phyloP scores from a whole-genome alignment of 2,113 vertebrate species.

The Donacobius atricapilla region DNA sequence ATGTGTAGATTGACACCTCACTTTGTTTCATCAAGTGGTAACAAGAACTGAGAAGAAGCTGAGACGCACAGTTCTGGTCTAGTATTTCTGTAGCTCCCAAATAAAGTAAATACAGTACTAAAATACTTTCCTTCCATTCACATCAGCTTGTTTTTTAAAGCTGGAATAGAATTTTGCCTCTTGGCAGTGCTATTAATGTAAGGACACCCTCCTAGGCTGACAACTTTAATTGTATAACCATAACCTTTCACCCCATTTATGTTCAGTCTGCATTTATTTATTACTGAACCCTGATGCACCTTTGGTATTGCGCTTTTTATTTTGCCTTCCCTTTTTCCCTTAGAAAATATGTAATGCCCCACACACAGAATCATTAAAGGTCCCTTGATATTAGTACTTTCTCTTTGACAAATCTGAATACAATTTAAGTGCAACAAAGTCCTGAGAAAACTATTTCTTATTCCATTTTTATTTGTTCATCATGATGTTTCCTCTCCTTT shows the following conservation, averaged over 20 bases:
- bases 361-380: not conserved
- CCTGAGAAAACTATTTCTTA: not conserved
- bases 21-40: not conserved
- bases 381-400: not conserved
- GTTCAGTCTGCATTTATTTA: slow-evolving; percentile 31
- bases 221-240: slow-evolving; percentile 27
- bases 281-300: not conserved
- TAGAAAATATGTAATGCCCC: not conserved
- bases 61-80: not conserved
- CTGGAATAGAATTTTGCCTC: not conserved
- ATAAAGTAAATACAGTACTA: not conserved
- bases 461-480: not conserved
- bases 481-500: not conserved
- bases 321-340: not conserved
- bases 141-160: not conserved
- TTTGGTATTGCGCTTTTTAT: not conserved
- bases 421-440: not conserved
- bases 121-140: not conserved
- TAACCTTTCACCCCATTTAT: slow-evolving; percentile 51
- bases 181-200: not conserved
- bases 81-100: not conserved
- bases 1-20: not conserved
- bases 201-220: slow-evolving; percentile 1
- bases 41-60: not conserved
- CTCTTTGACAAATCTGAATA: not conserved